Base-by-base conservation (phyloP, 2,113 vertebrate genomes). In the Saccopteryx leptura region DNA sequence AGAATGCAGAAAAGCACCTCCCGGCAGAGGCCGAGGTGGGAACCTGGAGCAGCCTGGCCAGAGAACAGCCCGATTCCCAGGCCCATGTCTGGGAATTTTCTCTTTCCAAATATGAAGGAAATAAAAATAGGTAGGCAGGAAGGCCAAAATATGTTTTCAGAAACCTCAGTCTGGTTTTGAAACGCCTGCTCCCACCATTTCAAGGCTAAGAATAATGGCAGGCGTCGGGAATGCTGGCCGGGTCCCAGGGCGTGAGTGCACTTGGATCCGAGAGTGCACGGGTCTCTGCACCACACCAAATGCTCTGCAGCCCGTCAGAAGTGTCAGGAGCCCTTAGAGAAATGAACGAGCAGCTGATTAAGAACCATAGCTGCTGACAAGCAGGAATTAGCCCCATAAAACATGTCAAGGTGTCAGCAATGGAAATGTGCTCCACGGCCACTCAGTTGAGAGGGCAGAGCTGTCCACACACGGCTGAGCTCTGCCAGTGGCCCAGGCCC, bases 81-180 rank as follows among this genome's bases (percentile, higher is more conserved):
- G 91, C 96, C 82, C 75, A 7, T 90, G 96, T 96, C 97, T 97
- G 97, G 94, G 96, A 98, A 97, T 88, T 96, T 97, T 97, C 95
- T 76, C 90, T 95, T 86, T 97, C 96, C 95, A 97, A 97, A 97
- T 97, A 96, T 5, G 78, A 92, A 86, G 75, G 95, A 96, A 96
- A 92, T 97, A 97, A 97, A 97, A 98, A 97, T 97, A 97, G 97
- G 97, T 97, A 96, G 96, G 84, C 95, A 97, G 95, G 94, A 96
- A 97, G 84, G 92, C 96, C 96, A 97, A 97, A 96, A 87, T 97
- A 96, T 97, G 94, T 96, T 96, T 97, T 90, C 93, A 89, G 91
- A 97, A 96, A 65, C 76, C 92, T 76, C 78, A 71, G 97, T 96
- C 97, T 97, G 94, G 95, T 90, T 97, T 97, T 91, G 88, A 96